Evolutionary conservation across 2,888 invertebrate genomes (phyloP), one percentile per base, ranked within the genome.

Genomic region (Dugesia japonica): DNA sequence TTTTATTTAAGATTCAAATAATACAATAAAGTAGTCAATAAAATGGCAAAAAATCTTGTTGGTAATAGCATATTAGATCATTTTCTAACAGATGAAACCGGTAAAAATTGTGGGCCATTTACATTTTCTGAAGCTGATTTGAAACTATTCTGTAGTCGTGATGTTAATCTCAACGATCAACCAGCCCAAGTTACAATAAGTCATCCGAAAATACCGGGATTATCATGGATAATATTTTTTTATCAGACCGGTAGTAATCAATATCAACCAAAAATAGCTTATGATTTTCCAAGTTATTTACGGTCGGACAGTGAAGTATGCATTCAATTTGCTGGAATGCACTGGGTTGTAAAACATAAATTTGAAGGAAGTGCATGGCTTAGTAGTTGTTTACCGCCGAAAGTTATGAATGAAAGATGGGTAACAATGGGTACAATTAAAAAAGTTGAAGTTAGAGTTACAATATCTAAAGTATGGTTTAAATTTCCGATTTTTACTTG

Each of bases 311-410:
- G 33, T 26, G 76, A 76, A 23, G 20, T 76, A 15, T 75, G 72
- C 26, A 76, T 76, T 20, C 76, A 42, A n/a, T 75, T 76, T 27
- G 76, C 73, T 13, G 76, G 76, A 4, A 76, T 76, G 76, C 74
- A 76, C 26, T 76, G 76, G 76, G 23, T 23, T 1, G 42, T 76
- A n/a, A 76, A 38, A 42, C 74, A 76, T 31, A 76, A 76, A 27
- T 76, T 76, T 26, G 76, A 76, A 74, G 76, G 74, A 9, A 76
- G 76, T 27, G 74, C 74, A 4, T 76, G 76, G 76, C n/a, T 76
- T 13, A 76, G 33, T 23, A 33, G 33, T 31, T 71, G 71, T 27
- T 75, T 76, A 20, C 38, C 76, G 4, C 76, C 76, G 27, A 28
- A 76, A 26, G 42, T 28, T 17, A 76, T 76, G 23, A 76, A 76